Evolutionary conservation across 2,888 invertebrate species (phyloP), one percentile per base, ranked within the genome.

Genomic region (Bugula neritina): DNA sequence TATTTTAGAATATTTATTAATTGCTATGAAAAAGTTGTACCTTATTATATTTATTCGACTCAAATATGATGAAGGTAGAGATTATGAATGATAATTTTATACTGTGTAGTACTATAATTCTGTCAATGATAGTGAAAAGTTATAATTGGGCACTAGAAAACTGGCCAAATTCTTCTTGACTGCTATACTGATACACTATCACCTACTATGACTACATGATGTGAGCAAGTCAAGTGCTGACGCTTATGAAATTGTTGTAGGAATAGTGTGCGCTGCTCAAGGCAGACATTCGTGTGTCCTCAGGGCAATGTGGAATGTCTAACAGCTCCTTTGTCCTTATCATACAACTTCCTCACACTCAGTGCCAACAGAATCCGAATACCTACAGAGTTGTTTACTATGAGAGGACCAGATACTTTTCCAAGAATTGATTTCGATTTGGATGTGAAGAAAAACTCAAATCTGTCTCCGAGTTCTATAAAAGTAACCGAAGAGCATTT

Each of bases 291-390:
- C 34, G 87, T 88, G 69, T 96, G 95, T 80, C 88, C 88, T 54
- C 86, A 88, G 31, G 88, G 89, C n/a, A 91, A 92, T 82, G 84
- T 86, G 78, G 87, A 89, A 34, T 97, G 97, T 79, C 87, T 90
- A 71, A 89, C 89, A 69, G 89, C 89, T 78, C 94, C 97, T 0
- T 89, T 92, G 69, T 91, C 92, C 71, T 92, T 92, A 82, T 93
- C 93, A 43, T 94, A 91, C 86, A 94, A 96, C 85, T 97, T 93
- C 84, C 91, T 98, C 77, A 92, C 94, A 0, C 90, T 98, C 79
- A 92, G 93, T 0, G 91, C 94, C 31, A 91, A 92, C n/a, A 80
- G 80, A 71, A 82, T 86, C 69, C 82, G 83, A 72, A 80, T 86
- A 31, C 78, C 86, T 0, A 79, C 85, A 74, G 91, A 92, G 72